Percentiles rank a stretch among this genome's conserved stretches.
phyloP scores from a whole-genome alignment of 2,797 vertebrate genomes.

The Takifugu ocellatus region DNA sequence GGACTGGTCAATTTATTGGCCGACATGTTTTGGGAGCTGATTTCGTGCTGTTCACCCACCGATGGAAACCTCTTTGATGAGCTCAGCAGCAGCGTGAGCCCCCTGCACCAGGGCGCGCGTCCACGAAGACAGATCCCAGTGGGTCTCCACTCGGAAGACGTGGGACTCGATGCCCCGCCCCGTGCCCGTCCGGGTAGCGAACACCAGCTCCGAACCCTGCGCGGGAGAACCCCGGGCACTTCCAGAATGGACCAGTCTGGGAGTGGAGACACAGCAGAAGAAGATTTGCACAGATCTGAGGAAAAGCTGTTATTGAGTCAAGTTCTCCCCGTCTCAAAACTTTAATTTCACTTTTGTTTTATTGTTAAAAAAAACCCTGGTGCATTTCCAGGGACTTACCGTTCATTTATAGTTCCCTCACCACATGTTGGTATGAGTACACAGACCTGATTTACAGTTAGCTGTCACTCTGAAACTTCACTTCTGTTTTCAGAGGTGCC shows the following conservation, averaged over 20 bases:
- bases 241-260: conserved; percentile 90
- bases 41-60: conserved; percentile 71
- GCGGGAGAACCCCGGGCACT: conserved; percentile 82
- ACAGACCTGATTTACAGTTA: not conserved
- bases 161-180: conserved; percentile 91
- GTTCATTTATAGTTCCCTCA: not conserved
- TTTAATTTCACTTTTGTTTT: not conserved
- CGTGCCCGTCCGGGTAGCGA: conserved; percentile 89
- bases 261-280: not conserved
- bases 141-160: conserved; percentile 91
- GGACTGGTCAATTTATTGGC: not conserved
- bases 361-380: not conserved
- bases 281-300: too few species aligned
- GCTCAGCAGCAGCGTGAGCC: conserved; percentile 85
- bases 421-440: not conserved
- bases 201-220: conserved; percentile 85
- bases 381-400: conserved; percentile 7
- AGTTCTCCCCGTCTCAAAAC: not conserved
- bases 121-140: conserved; percentile 93
- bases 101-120: conserved; percentile 91
- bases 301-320: too few species aligned
- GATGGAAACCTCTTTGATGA: conserved; percentile 91
- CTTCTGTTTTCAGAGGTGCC: too few species aligned
- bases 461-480: not conserved
- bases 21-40: not conserved